Base-by-base conservation (phyloP, 2,888 invertebrate genomes). In the Gymnoscelis rufifasciata region DNA sequence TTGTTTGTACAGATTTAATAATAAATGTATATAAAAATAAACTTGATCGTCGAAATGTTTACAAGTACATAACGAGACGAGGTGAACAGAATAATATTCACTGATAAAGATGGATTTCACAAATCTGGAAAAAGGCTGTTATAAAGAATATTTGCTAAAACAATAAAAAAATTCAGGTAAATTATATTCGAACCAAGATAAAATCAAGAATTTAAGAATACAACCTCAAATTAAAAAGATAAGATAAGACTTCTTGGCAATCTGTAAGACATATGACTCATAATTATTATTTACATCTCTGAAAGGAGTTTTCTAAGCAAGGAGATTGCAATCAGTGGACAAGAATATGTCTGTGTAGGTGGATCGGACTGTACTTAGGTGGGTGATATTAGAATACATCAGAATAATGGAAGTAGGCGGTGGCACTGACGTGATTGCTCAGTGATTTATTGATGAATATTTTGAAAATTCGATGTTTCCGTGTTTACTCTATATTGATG, bases 281-380 rank as follows among this genome's bases (percentile, higher is more conserved):
- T 15, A 35, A 6, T 19, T 11, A 28, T 19, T 11, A 28, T 24
- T 43, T 38, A 39, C 37, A 13, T 38, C 39, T 56, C 54, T 48
- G 53, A 54, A 52, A 60, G 33, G 48, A 36, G 19, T 56, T 51
- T 46, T 53, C 54, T 54, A 45, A 50, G 50, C 52, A 19, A 45
- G 48, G 38, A 43, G 51, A 52, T 53, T 35, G 46, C 49, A 44
- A 56, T 59, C 54, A 14, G 39, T 51, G 39, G 24, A 52, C 50
- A 56, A 39, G 39, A 43, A 31, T 28, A 27, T 39, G 33, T 38
- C 19, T 38, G 35, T 51, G 79, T 78, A 67, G 78, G 78, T 57
- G 64, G 70, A 73, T 71, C 60, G 60, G 69, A 56, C 66, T 63
- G 59, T 69, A 68, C 66, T 52, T 45, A 60, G 54, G 64, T 66